Conservation (phyloP, 2,888 invertebrate genomes). For the Cremastinae sp. region DNA sequence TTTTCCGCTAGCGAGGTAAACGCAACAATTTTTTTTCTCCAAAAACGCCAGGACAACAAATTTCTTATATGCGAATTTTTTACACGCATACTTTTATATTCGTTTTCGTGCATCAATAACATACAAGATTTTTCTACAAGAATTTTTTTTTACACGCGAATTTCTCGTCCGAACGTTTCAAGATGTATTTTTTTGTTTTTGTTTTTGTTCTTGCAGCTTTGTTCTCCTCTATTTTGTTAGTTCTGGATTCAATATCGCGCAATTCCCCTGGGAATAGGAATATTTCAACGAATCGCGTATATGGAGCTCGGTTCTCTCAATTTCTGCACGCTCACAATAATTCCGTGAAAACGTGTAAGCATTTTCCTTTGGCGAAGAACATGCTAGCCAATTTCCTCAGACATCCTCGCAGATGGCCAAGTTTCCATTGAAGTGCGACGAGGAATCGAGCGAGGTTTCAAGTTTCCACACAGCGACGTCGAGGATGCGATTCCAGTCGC, state of each 20-base stretch:
- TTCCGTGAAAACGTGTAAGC: slow-evolving; percentile 26
- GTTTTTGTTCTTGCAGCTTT: background rate
- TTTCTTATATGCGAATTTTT: slow-evolving; percentile 19
- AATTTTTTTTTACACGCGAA: no score
- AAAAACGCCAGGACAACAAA: slow-evolving; percentile 5
- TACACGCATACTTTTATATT: no score
- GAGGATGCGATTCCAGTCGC: slow-evolving; percentile 7
- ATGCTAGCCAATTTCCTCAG: slow-evolving; percentile 49
- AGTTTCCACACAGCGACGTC: slow-evolving; percentile 28
- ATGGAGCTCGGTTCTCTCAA: background rate
- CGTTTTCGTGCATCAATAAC: no score
- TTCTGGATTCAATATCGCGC: slow-evolving; percentile 47
- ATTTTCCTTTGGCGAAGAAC: background rate
- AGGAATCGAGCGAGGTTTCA: slow-evolving; percentile 6
- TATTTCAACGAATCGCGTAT: slow-evolving; percentile 20
- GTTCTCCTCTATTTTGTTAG: background rate
- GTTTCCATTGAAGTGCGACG: slow-evolving; percentile 38
- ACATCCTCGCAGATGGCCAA: slow-evolving; percentile 44
- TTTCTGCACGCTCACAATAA: background rate
- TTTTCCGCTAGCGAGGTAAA: slow-evolving; percentile 1
- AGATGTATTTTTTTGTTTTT: slow-evolving; percentile 6
- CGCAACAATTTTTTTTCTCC: no score
- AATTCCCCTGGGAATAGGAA: slow-evolving; percentile 32
- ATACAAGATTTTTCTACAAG: slow-evolving; percentile 20
- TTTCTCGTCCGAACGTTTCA: no score